Evolutionary conservation across 2,113 vertebrate genomes (phyloP), one percentile per base, ranked within the genome.

Genomic region (Chauna torquata): DNA sequence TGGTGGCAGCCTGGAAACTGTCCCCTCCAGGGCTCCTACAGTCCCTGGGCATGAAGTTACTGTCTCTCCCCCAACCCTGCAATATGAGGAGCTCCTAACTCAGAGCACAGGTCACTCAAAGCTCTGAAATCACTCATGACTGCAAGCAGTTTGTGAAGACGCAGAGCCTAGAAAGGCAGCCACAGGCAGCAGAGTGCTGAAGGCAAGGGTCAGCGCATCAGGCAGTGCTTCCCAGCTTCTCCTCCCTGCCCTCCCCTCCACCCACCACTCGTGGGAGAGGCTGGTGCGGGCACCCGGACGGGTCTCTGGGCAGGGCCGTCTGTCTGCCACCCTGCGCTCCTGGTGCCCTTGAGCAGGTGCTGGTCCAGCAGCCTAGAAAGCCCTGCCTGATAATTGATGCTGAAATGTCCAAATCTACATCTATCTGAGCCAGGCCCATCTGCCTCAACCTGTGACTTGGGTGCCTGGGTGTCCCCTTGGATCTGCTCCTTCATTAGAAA

Each of bases 11-110:
- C 32, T 1, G 2, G 50, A 25, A n/a, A 2, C 30, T 12, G 20
- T 32, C 30, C 55, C 49, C 36, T 57, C 45, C n/a, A 42, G 34
- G 13, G 54, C 14, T 42, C 42, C 66, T 44, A 10, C 20, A 50
- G 59, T 8, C 22, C 22, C 52, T 58, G 36, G 59, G 25, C 2
- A 1, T 28, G 44, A 65, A 58, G 32, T 16, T 30, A 8, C 10
- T 1, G 0, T 25, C 30, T 28, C n/a, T 18, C 8, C 15, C 8
- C 38, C 13, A 0, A 4, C 45, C 38, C 45, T 8, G 44, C 52
- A 34, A 45, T 23, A 40, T 28, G 36, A 59, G 38, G 25, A 44
- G 34, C 71, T 69, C 18, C 38, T 76, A 34, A 38, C 28, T 34
- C 38, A 30, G 36, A 49, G 45, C 54, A 28, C 38, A 15, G 50